These are phyloP conservation scores for Channa argus DNA, from an alignment of 2,113 vertebrate species.

Conservation along the genomic window DNA sequence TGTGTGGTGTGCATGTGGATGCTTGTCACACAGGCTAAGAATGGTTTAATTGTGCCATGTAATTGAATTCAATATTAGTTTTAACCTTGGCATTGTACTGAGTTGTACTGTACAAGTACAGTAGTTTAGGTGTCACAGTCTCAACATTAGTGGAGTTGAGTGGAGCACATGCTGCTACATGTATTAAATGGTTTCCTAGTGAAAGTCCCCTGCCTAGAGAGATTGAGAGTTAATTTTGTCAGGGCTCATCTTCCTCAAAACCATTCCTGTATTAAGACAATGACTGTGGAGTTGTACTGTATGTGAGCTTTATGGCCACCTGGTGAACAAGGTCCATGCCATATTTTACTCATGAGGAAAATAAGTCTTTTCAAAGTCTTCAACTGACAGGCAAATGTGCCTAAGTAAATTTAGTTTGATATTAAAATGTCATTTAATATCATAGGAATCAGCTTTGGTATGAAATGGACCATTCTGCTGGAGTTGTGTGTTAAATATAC, in stretches of 20 bases:
- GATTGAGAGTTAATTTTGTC: slow-evolving; percentile 3
- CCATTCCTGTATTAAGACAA: slow-evolving; percentile 21
- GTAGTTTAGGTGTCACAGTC: not conserved
- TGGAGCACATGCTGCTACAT: slow-evolving; percentile 3
- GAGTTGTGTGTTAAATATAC: not conserved
- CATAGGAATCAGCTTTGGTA: not conserved
- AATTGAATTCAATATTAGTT: too few relatives aligned
- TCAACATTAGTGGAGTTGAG: not conserved
- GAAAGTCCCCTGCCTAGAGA: not conserved
- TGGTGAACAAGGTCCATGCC: slow-evolving; percentile 9
- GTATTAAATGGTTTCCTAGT: slow-evolving; percentile 9
- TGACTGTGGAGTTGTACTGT: slow-evolving; percentile 12
- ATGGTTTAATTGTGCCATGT: too few relatives aligned
- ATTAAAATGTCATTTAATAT: slow-evolving; percentile 4
- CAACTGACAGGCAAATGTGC: slow-evolving; percentile 5
- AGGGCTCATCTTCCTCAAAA: slow-evolving; percentile 13
- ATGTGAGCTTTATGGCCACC: slow-evolving; percentile 16
- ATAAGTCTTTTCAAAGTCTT: slow-evolving; percentile 3
- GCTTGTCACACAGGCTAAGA: not conserved
- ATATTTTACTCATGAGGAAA: slow-evolving; percentile 6
- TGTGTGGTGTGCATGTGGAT: not conserved
- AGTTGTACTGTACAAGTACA: too few relatives aligned
- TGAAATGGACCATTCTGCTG: not conserved
- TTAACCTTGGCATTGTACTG: not conserved
- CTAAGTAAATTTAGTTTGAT: slow-evolving; percentile 24